A percentile compares a stretch with the other conserved stretches of the same genome.
Conservation (phyloP, 2,888 invertebrate species). For the Heteromyza rotundicornis region DNA sequence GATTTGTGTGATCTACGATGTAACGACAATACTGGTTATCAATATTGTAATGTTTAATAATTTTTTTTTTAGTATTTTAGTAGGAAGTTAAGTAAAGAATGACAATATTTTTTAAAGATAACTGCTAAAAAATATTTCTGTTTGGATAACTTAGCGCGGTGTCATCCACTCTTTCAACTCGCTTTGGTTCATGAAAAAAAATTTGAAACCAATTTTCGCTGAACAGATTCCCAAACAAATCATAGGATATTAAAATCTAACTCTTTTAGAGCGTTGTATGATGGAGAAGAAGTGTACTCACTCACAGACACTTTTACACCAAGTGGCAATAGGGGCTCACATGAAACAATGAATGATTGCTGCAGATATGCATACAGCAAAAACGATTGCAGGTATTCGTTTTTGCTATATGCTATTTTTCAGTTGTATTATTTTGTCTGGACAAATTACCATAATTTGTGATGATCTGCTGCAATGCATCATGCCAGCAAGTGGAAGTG, state of each 20-base stretch:
- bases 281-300: neutral
- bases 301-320: neutral
- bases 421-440: neutral
- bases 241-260: neutral
- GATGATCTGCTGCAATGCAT: conserved; percentile 20
- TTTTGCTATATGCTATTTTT: neutral
- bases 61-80: too few species aligned
- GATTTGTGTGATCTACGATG: too few species aligned
- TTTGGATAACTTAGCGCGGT: too few species aligned
- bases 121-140: too few species aligned
- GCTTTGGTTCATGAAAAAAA: too few species aligned
- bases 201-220: neutral
- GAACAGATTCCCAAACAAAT: neutral
- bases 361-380: neutral
- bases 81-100: too few species aligned
- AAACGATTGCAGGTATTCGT: too few species aligned
- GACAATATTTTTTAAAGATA: too few species aligned
- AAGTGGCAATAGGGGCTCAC: neutral
- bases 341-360: neutral
- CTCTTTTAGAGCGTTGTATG: neutral
- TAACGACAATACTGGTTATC: too few species aligned
- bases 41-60: too few species aligned
- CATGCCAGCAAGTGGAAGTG: conserved; percentile 5
- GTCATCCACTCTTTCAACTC: too few species aligned
- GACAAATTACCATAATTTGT: conserved; percentile 23